Evolutionary conservation across 2,113 vertebrate genomes (phyloP).

Genomic region (Polyodon spathula): DNA sequence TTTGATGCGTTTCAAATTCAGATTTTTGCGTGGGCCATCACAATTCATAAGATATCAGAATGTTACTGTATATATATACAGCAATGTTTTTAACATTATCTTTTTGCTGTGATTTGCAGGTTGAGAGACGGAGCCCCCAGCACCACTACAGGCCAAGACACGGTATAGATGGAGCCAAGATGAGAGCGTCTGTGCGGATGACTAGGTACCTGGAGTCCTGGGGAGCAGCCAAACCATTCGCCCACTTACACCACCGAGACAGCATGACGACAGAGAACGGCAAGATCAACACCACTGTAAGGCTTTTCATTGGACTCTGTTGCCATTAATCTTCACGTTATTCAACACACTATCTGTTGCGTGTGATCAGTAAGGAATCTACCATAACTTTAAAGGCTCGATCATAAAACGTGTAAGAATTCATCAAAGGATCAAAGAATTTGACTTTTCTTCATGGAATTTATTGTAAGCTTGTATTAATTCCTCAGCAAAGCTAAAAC

Average conservation of each 20-base stretch:
- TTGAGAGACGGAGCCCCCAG: slow-evolving; percentile 79
- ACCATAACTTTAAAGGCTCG: too few relatives aligned
- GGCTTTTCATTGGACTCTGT: slow-evolving; percentile 28
- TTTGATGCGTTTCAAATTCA: too few relatives aligned
- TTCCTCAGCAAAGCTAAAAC: too few relatives aligned
- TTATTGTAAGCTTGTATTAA: too few relatives aligned
- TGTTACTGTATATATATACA: background rate
- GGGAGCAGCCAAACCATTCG: slow-evolving; percentile 95
- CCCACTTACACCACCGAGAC: slow-evolving; percentile 90
- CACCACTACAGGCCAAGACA: slow-evolving; percentile 76
- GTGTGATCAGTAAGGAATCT: too few relatives aligned
- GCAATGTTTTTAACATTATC: background rate
- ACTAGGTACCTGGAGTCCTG: slow-evolving; percentile 95
- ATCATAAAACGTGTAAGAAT: slow-evolving; percentile 9
- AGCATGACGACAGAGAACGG: slow-evolving; percentile 97
- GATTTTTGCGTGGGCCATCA: too few relatives aligned
- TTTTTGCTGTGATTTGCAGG: slow-evolving; percentile 45
- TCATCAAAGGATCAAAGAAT: background rate
- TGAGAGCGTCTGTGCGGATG: slow-evolving; percentile 95
- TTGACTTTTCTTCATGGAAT: too few relatives aligned
- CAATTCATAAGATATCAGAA: too few relatives aligned
- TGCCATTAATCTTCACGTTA: too few relatives aligned
- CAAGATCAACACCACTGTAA: slow-evolving; percentile 90
- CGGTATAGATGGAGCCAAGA: slow-evolving; percentile 77
- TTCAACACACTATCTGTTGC: too few relatives aligned